Conservation (phyloP, 2,113 vertebrate genomes). For the Corydoras maculifer region DNA sequence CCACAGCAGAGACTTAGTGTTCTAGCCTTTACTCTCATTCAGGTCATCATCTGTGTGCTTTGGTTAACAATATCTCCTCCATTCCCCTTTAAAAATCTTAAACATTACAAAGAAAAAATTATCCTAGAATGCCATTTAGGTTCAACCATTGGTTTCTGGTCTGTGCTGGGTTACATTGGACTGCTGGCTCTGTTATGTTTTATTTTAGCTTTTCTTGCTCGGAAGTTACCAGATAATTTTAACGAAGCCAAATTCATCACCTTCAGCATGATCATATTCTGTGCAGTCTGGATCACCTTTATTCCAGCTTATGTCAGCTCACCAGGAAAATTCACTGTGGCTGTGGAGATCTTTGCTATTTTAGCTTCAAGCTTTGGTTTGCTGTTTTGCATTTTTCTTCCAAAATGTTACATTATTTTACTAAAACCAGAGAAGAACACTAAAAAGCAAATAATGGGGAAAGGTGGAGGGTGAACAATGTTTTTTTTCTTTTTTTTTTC, state of each 20-base stretch:
- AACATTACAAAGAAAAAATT: constrained; percentile 53
- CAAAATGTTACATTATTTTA: constrained; percentile 41
- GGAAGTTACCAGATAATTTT: constrained; percentile 53
- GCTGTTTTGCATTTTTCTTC: constrained; percentile 40
- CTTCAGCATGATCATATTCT: constrained; percentile 54
- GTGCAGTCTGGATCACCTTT: constrained; percentile 58
- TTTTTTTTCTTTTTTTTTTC: too few species aligned
- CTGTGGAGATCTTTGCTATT: constrained; percentile 61
- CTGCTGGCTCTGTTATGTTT: constrained; percentile 52
- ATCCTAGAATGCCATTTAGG: constrained; percentile 60
- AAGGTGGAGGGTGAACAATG: neutral
- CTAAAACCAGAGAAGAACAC: constrained; percentile 38
- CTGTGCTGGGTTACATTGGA: constrained; percentile 58
- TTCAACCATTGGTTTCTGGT: constrained; percentile 58
- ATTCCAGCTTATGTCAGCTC: constrained; percentile 62
- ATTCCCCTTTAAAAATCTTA: constrained; percentile 54
- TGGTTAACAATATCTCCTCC: constrained; percentile 58
- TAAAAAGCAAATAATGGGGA: constrained; percentile 38
- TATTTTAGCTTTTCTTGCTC: constrained; percentile 46
- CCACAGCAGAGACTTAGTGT: constrained; percentile 59
- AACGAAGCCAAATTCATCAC: constrained; percentile 56
- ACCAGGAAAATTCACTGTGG: constrained; percentile 60
- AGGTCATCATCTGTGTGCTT: constrained; percentile 54
- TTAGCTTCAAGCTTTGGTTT: constrained; percentile 40
- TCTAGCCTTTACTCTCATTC: constrained; percentile 50